Evolutionary conservation across 1,140 invertebrate genomes (phyloP).

Genomic region (Streblospio benedicti): DNA sequence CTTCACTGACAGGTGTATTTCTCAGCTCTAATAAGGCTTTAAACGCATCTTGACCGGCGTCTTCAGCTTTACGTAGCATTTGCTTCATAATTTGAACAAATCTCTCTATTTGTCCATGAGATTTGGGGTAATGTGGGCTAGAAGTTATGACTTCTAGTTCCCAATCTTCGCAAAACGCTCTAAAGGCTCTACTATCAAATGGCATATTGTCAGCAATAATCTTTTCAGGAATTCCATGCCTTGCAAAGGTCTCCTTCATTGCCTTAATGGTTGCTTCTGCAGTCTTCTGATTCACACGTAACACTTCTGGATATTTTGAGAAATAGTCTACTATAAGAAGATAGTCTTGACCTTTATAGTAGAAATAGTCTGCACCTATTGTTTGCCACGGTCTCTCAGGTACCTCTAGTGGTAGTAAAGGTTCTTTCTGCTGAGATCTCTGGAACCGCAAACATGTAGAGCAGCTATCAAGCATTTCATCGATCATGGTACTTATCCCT

Average conservation of each 20-base stretch:
- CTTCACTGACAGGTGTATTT: not conserved
- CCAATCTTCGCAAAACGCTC: constrained; percentile 5
- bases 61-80: constrained; percentile 9
- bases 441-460: not conserved
- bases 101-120: constrained; percentile 3
- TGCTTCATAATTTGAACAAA: not conserved
- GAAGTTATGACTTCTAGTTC: not conserved
- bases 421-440: constrained; percentile 3
- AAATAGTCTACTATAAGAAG: constrained; percentile 14
- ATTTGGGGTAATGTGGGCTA: not conserved
- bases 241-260: not conserved
- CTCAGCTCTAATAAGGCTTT: not conserved
- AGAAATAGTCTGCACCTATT: constrained; percentile 7
- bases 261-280: not conserved
- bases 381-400: constrained; percentile 8
- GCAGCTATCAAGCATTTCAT: not conserved
- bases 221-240: constrained; percentile 7
- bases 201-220: constrained; percentile 13
- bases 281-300: not conserved
- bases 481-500: not conserved
- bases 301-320: constrained; percentile 11
- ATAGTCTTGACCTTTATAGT: not conserved
- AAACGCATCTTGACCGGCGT: not conserved
- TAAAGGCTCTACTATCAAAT: not conserved
- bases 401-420: not conserved